Conservation (phyloP, 2,113 vertebrate genomes). For the Acrocephalus kingi region DNA sequence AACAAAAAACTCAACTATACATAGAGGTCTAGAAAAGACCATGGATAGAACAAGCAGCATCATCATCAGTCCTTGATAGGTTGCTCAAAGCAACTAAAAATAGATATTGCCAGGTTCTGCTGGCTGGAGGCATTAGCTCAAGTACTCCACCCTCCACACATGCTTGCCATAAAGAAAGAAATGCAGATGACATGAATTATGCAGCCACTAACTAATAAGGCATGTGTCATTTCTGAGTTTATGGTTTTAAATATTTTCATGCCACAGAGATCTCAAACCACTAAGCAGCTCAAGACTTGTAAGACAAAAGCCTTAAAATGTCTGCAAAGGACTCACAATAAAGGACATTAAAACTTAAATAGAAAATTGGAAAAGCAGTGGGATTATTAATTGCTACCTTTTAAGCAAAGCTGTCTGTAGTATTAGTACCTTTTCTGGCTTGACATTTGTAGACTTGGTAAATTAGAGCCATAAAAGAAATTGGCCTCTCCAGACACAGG, state of each 20-base stretch:
- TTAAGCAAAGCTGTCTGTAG: constrained; percentile 25
- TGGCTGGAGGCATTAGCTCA: neutral
- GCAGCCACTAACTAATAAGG: neutral
- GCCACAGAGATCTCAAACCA: constrained; percentile 6
- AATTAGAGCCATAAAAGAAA: constrained; percentile 29
- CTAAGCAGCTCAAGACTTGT: neutral
- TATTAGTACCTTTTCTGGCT: constrained; percentile 1
- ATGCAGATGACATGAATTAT: neutral
- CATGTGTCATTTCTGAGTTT: neutral
- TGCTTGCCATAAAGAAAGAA: neutral
- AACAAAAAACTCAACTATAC: neutral
- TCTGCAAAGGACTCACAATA: constrained; percentile 12
- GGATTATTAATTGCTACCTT: constrained; percentile 39
- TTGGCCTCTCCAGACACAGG: neutral
- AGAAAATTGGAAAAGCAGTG: neutral
- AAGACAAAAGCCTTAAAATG: constrained; percentile 11
- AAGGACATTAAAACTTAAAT: constrained; percentile 14
- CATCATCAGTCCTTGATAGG: neutral
- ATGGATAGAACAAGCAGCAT: neutral
- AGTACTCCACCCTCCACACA: neutral
- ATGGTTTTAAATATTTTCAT: neutral
- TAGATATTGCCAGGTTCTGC: neutral
- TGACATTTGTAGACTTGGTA: constrained; percentile 36
- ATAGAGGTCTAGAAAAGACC: neutral
- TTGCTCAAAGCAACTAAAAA: neutral